phyloP scores from a whole-genome alignment of 2,888 invertebrate genomes.

The Cistogaster globosa region DNA sequence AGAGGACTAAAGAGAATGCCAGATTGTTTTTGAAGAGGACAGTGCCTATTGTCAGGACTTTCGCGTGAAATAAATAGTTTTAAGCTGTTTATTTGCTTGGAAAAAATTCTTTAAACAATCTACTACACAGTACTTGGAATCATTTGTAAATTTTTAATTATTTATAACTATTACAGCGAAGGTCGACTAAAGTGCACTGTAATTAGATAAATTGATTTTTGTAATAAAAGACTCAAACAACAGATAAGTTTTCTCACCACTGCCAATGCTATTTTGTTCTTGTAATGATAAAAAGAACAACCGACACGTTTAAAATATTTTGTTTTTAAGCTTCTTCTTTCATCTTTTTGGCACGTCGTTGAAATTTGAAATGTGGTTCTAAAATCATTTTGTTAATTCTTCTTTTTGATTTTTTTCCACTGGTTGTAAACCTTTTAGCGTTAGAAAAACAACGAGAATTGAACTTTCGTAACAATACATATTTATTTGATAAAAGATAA shows the following conservation, averaged over 20 bases:
- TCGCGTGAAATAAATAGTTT: no score
- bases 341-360: constrained; percentile 55
- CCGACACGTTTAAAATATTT: constrained; percentile 26
- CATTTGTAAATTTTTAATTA: no score
- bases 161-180: no score
- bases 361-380: constrained; percentile 57
- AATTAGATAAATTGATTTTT: no score
- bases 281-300: constrained; percentile 5
- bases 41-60: no score
- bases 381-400: constrained; percentile 32
- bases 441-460: constrained; percentile 19
- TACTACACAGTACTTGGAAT: no score
- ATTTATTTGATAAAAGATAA: constrained; percentile 19
- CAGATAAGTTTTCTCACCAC: constrained; percentile 3
- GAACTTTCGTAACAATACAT: constrained; percentile 22
- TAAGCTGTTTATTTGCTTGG: no score
- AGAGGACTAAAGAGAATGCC: no score
- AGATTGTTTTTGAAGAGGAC: no score
- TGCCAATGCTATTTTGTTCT: constrained; percentile 8
- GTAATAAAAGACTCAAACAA: no score
- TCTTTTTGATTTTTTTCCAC: constrained; percentile 9
- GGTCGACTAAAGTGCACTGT: no score
- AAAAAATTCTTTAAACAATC: no score
- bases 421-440: constrained; percentile 28
- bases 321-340: constrained; percentile 14